A percentile compares a stretch with the other conserved stretches of the same genome.
Conservation (phyloP, 2,797 vertebrate species). For the Tadarida brasiliensis region DNA sequence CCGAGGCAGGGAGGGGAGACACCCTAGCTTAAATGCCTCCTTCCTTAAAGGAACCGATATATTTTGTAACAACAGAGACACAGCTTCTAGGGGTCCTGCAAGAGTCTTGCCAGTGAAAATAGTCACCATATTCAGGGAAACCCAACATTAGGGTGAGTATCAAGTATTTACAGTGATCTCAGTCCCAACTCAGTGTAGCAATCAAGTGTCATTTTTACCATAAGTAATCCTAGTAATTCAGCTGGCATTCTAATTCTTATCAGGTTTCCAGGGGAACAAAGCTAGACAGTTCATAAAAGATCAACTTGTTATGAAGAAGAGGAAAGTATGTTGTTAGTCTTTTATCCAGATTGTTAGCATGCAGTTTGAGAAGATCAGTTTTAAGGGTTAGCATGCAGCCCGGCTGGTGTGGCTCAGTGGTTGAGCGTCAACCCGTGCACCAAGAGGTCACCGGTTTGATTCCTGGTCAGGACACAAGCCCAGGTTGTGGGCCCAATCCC, state of each 20-base stretch:
- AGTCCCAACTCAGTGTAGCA: neutral
- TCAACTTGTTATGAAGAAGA: neutral
- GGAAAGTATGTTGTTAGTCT: neutral
- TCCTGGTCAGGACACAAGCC: too few relatives aligned
- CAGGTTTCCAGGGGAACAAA: neutral
- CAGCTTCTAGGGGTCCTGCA: neutral
- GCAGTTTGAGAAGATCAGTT: constrained; percentile 16
- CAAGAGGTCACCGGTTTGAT: too few relatives aligned
- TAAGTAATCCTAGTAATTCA: neutral
- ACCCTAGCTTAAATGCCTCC: neutral
- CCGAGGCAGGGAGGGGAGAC: neutral
- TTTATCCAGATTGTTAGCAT: neutral
- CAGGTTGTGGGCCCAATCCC: too few relatives aligned
- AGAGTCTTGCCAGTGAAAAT: neutral
- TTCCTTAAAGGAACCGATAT: neutral
- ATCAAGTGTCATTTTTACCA: neutral
- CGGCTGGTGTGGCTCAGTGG: too few relatives aligned
- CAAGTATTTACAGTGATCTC: neutral
- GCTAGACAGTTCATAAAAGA: neutral
- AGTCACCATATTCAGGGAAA: neutral
- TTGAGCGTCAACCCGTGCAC: too few relatives aligned
- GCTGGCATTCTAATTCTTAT: neutral
- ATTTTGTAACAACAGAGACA: neutral
- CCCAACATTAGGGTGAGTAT: accelerated
- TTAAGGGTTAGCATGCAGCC: neutral